phyloP scores from a whole-genome alignment of 2,113 vertebrate genomes.

The Connochaetes taurinus region DNA sequence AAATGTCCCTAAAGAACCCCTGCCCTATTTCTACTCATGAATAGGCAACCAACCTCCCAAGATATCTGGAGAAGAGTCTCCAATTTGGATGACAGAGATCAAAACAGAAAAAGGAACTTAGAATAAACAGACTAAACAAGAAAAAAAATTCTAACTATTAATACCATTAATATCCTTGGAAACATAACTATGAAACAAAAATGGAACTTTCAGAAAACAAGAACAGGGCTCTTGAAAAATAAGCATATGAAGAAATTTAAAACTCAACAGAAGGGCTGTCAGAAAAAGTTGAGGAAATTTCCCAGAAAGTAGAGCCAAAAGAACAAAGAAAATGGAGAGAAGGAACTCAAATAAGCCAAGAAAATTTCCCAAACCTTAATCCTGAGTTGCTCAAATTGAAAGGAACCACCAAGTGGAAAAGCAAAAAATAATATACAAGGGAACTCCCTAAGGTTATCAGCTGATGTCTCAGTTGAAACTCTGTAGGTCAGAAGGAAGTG shows the following conservation, averaged over 20 bases:
- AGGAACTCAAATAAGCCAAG: conserved; percentile 13
- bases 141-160: not conserved
- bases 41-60: not conserved
- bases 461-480: not conserved
- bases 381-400: not conserved
- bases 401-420: not conserved
- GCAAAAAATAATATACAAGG: not conserved
- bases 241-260: conserved; percentile 22
- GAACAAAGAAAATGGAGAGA: conserved; percentile 2
- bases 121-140: not conserved
- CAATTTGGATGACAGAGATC: not conserved
- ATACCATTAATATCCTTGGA: not conserved
- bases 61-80: not conserved
- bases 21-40: not conserved
- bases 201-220: conserved; percentile 20
- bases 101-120: conserved; percentile 25
- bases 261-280: not conserved
- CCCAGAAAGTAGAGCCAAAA: conserved; percentile 10
- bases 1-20: not conserved
- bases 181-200: conserved; percentile 29
- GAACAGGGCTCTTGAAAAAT: not conserved
- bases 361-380: conserved; percentile 22
- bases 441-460: not conserved
- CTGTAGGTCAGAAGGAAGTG: not conserved
- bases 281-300: not conserved